phyloP scores from a whole-genome alignment of 2,113 vertebrate species.

The Corythornis madagascariensis region DNA sequence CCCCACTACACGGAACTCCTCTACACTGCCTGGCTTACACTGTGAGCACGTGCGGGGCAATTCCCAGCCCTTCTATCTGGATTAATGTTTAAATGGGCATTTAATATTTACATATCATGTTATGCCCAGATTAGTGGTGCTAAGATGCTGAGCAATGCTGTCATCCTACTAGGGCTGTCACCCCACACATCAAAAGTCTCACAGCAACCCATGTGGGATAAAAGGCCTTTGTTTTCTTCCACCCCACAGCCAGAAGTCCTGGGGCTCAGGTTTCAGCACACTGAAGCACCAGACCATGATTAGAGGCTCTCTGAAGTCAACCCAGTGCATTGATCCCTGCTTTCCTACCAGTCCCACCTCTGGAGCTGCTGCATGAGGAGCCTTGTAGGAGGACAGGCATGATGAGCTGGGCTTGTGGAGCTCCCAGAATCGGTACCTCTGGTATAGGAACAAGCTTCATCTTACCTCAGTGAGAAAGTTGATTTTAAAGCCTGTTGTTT shows the following conservation, averaged over 20 bases:
- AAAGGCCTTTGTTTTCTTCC: not conserved
- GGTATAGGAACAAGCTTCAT: accelerated
- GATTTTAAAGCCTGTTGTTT: slow-evolving; percentile 96
- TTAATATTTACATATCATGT: not conserved
- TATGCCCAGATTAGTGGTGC: not conserved
- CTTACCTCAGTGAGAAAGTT: slow-evolving; percentile 96
- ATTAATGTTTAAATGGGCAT: not conserved
- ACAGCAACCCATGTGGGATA: not conserved
- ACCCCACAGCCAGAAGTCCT: not conserved
- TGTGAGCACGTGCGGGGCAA: accelerated
- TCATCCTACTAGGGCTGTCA: not conserved
- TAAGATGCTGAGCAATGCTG: not conserved
- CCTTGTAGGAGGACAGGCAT: accelerated
- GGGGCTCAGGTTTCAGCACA: not conserved
- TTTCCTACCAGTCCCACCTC: accelerated
- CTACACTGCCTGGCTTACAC: not conserved
- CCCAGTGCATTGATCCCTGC: accelerated
- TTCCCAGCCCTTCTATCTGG: not conserved
- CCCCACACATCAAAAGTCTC: not conserved
- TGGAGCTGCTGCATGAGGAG: accelerated
- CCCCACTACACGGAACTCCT: not conserved
- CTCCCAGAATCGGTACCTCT: accelerated
- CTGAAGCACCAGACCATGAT: accelerated
- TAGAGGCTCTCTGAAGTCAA: not conserved
- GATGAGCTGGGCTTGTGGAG: not conserved